A percentile compares a stretch with the other conserved stretches of the same genome.
Conservation (phyloP, 2,113 vertebrate species). For the Caracal caracal region DNA sequence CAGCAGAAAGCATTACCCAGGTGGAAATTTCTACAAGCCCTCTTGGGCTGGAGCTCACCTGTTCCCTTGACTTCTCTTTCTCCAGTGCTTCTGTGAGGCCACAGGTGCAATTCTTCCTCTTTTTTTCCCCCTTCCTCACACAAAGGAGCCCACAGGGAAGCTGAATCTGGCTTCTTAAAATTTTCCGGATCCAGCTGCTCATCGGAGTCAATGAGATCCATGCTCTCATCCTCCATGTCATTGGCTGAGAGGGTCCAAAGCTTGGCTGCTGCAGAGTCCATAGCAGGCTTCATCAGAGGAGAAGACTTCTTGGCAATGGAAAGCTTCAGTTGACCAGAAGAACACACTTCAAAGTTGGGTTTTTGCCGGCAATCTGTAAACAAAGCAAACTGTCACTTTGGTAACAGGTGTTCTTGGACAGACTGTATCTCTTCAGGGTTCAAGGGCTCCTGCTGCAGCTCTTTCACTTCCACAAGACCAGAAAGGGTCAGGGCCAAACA, state of each 20-base stretch:
- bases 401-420: constrained; percentile 80
- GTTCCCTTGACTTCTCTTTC: too few species aligned
- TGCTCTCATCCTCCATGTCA: constrained; percentile 93
- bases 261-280: constrained; percentile 91
- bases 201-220: constrained; percentile 96
- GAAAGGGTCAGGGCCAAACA: constrained; percentile 91
- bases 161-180: constrained; percentile 93
- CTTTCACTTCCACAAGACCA: constrained; percentile 91
- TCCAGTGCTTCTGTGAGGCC: too few species aligned
- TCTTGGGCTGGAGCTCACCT: too few species aligned
- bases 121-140: constrained; percentile 90
- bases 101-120: constrained; percentile 85
- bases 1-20: constrained; percentile 97
- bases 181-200: constrained; percentile 94
- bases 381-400: constrained; percentile 83
- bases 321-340: constrained; percentile 92
- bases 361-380: constrained; percentile 91
- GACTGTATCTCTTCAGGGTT: constrained; percentile 82
- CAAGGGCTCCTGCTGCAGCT: constrained; percentile 87
- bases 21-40: constrained; percentile 80
- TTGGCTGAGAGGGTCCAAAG: constrained; percentile 95
- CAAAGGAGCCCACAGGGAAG: constrained; percentile 87
- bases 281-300: constrained; percentile 86
- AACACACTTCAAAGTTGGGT: constrained; percentile 95
- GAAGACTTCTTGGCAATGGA: constrained; percentile 87